These are phyloP conservation scores for Alectura lathami DNA, from an alignment of 2,113 vertebrate genomes.

Conservation along the genomic window DNA sequence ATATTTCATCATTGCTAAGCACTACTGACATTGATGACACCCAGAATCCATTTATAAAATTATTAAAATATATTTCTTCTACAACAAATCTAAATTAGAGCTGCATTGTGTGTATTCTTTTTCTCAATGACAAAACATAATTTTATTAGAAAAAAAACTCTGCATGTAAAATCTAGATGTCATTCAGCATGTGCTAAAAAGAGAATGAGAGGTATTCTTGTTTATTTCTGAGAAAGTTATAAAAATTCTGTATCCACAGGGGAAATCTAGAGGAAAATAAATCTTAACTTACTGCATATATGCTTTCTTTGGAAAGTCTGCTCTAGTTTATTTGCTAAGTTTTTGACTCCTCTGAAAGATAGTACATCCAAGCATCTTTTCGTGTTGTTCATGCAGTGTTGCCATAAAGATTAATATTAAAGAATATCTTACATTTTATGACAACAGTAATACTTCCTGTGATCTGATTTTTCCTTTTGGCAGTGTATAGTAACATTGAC, in stretches of 20 bases:
- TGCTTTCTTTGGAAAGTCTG: neutral
- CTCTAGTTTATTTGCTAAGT: neutral
- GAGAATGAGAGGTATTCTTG: neutral
- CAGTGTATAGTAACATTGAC: neutral
- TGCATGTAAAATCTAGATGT: neutral
- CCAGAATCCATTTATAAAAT: neutral
- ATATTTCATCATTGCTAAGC: neutral
- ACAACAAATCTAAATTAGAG: neutral
- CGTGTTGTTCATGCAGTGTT: neutral
- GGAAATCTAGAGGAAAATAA: neutral
- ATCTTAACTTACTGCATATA: neutral
- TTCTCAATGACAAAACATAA: neutral
- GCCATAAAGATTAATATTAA: neutral
- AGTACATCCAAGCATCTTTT: neutral
- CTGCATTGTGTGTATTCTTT: neutral
- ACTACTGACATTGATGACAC: neutral
- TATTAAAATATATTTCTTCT: neutral
- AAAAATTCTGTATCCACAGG: neutral
- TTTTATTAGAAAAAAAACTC: neutral
- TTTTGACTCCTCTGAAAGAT: neutral
- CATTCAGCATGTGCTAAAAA: neutral
- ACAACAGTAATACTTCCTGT: neutral
- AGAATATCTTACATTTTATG: neutral
- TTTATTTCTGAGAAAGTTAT: neutral
- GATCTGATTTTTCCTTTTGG: neutral